A percentile compares a stretch with the other conserved stretches of the same genome.
Conservation (phyloP, 2,797 vertebrate species). For the Enteromius trimaculatus region DNA sequence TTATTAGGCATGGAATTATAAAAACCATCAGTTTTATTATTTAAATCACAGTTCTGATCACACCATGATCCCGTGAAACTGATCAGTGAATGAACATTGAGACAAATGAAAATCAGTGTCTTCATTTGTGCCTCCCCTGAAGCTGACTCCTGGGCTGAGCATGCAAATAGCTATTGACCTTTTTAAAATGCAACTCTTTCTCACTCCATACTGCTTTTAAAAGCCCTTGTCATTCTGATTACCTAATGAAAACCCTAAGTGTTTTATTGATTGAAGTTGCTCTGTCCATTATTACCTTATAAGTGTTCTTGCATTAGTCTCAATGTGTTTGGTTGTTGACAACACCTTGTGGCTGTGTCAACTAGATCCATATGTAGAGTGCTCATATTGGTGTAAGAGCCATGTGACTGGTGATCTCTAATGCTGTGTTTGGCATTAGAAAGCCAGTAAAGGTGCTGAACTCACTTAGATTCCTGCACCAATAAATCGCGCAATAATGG, state of each 20-base stretch:
- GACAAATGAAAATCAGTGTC: background rate
- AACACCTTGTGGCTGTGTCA: conserved; percentile 58
- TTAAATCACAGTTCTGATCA: conserved; percentile 3
- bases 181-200: conserved; percentile 65
- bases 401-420: conserved; percentile 16
- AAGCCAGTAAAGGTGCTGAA: conserved; percentile 19
- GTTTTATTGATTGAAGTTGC: conserved; percentile 68
- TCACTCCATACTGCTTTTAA: conserved; percentile 64
- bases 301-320: conserved; percentile 43
- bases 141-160: conserved; percentile 57
- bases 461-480: conserved; percentile 46
- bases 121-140: conserved; percentile 35
- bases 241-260: conserved; percentile 79
- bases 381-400: conserved; percentile 59
- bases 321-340: conserved; percentile 63
- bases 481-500: conserved; percentile 63
- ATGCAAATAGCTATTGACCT: conserved; percentile 76
- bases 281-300: conserved; percentile 24
- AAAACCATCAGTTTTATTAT: background rate
- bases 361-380: conserved; percentile 68
- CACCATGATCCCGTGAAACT: conserved; percentile 13
- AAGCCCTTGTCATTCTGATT: conserved; percentile 79
- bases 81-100: conserved; percentile 22
- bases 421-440: conserved; percentile 23
- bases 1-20: background rate